Conservation (phyloP, 2,888 invertebrate genomes). For the Tanytarsus gracilentus region DNA sequence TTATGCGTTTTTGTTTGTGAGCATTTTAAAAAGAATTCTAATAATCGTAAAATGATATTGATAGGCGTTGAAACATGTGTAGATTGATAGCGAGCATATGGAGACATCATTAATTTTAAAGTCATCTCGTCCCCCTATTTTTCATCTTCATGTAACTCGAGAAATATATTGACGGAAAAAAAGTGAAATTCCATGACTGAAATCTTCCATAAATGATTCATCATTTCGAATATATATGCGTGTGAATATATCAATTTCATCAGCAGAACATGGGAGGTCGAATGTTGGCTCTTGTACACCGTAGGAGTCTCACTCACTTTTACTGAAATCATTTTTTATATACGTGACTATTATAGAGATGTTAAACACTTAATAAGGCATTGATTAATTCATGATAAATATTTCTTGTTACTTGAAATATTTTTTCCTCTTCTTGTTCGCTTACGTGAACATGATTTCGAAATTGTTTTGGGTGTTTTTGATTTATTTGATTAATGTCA, state of each 20-base stretch:
- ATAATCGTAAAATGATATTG: background rate
- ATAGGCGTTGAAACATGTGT: background rate
- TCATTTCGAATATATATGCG: background rate
- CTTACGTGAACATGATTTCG: background rate
- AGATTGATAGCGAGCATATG: constrained; percentile 17
- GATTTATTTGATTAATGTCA: constrained; percentile 12
- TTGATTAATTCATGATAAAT: constrained; percentile 11
- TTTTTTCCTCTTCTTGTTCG: background rate
- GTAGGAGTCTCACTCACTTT: background rate
- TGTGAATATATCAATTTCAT: constrained; percentile 25
- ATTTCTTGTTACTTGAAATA: too few relatives aligned
- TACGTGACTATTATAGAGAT: constrained; percentile 20
- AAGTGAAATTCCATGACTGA: background rate
- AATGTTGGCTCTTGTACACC: constrained; percentile 1
- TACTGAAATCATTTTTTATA: background rate
- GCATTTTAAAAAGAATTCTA: too few relatives aligned
- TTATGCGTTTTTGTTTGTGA: too few relatives aligned
- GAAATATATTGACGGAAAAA: background rate
- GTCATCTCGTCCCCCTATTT: background rate
- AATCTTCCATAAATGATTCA: background rate
- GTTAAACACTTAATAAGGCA: constrained; percentile 6
- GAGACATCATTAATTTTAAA: constrained; percentile 8
- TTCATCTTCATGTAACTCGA: background rate
- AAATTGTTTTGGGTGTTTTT: background rate
- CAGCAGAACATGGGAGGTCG: constrained; percentile 11